Evolutionary conservation across 2,113 vertebrate genomes (phyloP), one percentile per base, ranked within the genome.

Genomic region (Scomber scombrus): DNA sequence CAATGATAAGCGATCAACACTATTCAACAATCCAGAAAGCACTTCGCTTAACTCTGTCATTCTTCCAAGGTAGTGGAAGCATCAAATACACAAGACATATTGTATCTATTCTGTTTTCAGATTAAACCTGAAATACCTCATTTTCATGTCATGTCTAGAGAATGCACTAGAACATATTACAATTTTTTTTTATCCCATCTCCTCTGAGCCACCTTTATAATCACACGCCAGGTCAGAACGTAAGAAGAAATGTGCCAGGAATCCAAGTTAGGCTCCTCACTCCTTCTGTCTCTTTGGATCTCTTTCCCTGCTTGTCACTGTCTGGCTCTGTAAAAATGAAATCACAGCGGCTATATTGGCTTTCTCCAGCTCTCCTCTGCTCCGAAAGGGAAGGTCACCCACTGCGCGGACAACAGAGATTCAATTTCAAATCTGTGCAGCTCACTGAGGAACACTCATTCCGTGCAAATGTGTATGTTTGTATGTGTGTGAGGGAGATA

Each of bases 371-470:
- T 49, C 63, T 63, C 74, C 82, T 84, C 86, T 47, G 85, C 80
- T 60, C 78, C 23, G 75, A 88, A 80, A 69, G 84, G 77, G 88
- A 89, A 93, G 93, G 91, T 93, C 90, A 91, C 80, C 86, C 87
- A 85, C 87, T 71, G 85, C 63, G 66, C 51, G 72, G 76, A 78
- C 72, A 58, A 78, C 52, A 77, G 84, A 82, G 85, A 92, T 86
- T 89, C 82, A 88, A 92, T 93, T 91, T 90, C 87, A 82, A 93
- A 83, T 89, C 81, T 81, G 78, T 75, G 57, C 82, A 61, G 70
- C 82, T 91, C 65, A 51, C 78, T 1, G 49, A 71, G 75, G 75
- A 85, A 70, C 71, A 43, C 70, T 74, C 65, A 51, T 43, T 61
- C 68, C 47, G 75, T 50, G 64, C 31, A 11, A 60, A 60, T 70